These are phyloP conservation scores for Encarsia formosa DNA, from an alignment of 2,888 invertebrate species.

Conservation along the genomic window DNA sequence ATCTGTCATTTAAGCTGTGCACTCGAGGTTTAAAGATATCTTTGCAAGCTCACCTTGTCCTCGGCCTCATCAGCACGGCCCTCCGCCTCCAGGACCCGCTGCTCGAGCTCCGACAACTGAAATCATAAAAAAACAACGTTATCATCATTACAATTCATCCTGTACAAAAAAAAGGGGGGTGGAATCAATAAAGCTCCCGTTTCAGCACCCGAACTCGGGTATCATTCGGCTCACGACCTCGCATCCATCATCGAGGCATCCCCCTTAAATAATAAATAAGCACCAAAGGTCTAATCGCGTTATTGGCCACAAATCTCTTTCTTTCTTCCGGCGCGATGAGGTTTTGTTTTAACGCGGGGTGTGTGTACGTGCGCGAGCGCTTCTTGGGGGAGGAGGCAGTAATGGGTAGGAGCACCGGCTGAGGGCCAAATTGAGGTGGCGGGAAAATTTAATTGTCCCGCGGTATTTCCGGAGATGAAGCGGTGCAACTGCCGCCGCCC, in stretches of 20 bases:
- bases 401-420: too few species aligned
- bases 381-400: too few species aligned
- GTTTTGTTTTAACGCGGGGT: too few species aligned
- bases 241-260: constrained; percentile 16
- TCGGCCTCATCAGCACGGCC: constrained; percentile 89
- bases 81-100: constrained; percentile 88
- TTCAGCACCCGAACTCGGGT: not conserved
- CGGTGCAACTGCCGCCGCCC: too few species aligned
- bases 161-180: not conserved
- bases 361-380: too few species aligned
- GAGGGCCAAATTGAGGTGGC: too few species aligned
- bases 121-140: constrained; percentile 51
- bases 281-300: constrained; percentile 3
- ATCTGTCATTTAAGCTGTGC: too few species aligned
- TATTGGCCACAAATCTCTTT: constrained; percentile 16
- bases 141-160: not conserved
- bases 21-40: not conserved
- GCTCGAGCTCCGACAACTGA: constrained; percentile 91
- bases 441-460: too few species aligned
- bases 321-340: too few species aligned
- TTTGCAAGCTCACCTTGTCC: constrained; percentile 75
- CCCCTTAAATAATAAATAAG: constrained; percentile 6
- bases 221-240: not conserved
- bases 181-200: not conserved
- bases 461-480: too few species aligned